Conservation (phyloP, 1,140 invertebrate genomes). For the Telenomus remus region DNA sequence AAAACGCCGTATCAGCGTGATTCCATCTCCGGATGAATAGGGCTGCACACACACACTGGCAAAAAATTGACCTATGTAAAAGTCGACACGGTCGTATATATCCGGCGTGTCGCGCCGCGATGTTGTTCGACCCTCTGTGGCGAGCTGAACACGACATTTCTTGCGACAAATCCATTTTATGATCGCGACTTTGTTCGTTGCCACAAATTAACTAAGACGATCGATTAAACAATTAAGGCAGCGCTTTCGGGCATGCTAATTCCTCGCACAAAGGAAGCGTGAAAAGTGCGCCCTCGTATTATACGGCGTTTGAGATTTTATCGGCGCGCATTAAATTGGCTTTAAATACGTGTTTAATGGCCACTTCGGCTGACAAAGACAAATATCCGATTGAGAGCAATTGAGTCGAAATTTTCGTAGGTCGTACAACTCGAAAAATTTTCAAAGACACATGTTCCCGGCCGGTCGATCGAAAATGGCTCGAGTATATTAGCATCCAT, state of each 20-base stretch:
- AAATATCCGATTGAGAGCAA: constrained; percentile 19
- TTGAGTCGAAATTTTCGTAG: constrained; percentile 35
- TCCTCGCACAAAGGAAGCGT: constrained; percentile 1
- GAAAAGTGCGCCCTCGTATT: background rate
- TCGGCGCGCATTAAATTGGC: constrained; percentile 25
- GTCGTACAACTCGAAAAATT: constrained; percentile 28
- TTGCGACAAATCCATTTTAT: no score
- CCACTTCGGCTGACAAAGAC: constrained; percentile 25
- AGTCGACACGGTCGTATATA: constrained; percentile 9
- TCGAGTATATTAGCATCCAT: constrained; percentile 29
- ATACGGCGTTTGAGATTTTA: constrained; percentile 33
- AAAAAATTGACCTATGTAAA: constrained; percentile 10
- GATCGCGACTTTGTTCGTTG: no score
- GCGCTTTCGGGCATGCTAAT: background rate
- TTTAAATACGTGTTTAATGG: constrained; percentile 38
- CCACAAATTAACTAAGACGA: background rate
- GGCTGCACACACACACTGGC: constrained; percentile 1
- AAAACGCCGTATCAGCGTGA: constrained; percentile 6
- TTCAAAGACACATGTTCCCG: constrained; percentile 28
- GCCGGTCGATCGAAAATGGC: constrained; percentile 20
- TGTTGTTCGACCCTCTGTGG: no score
- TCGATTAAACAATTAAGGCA: background rate
- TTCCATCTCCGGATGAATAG: constrained; percentile 7
- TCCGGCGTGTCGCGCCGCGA: no score
- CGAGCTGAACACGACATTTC: no score